Evolutionary conservation across 2,113 vertebrate species (phyloP).

Genomic region (Cyanoliseus patagonus): DNA sequence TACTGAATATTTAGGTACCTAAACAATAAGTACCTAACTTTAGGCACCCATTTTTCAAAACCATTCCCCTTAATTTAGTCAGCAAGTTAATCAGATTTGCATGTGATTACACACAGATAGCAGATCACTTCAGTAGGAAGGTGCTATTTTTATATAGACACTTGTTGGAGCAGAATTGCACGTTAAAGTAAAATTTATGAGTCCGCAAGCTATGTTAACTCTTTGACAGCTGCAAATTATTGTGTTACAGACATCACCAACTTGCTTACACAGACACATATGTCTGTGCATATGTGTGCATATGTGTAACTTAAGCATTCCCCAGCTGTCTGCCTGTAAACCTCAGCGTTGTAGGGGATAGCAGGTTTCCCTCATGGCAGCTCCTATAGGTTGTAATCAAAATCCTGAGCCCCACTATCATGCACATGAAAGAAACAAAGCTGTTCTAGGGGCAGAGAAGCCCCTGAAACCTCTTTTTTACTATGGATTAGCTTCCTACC

Average conservation of each 20-base stretch:
- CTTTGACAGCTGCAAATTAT: slow-evolving; percentile 6
- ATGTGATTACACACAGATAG: slow-evolving; percentile 55
- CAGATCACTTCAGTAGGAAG: slow-evolving; percentile 52
- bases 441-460: neutral
- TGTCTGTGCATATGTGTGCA: too few species aligned
- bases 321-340: neutral
- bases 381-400: neutral
- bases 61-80: slow-evolving; percentile 41
- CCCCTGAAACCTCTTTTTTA: neutral
- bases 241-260: neutral
- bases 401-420: neutral
- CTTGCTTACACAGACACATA: neutral
- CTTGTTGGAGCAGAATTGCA: neutral
- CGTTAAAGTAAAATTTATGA: slow-evolving; percentile 39
- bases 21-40: slow-evolving; percentile 47
- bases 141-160: slow-evolving; percentile 61
- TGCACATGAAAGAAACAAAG: neutral
- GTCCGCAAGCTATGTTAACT: slow-evolving; percentile 14
- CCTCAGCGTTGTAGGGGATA: neutral
- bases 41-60: slow-evolving; percentile 45
- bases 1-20: slow-evolving; percentile 34
- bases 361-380: neutral
- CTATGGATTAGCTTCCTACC: neutral
- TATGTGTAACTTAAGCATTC: neutral
- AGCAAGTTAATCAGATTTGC: slow-evolving; percentile 64